Evolutionary conservation across 1,140 invertebrate species (phyloP).

Genomic region (Ganaspis sp.): DNA sequence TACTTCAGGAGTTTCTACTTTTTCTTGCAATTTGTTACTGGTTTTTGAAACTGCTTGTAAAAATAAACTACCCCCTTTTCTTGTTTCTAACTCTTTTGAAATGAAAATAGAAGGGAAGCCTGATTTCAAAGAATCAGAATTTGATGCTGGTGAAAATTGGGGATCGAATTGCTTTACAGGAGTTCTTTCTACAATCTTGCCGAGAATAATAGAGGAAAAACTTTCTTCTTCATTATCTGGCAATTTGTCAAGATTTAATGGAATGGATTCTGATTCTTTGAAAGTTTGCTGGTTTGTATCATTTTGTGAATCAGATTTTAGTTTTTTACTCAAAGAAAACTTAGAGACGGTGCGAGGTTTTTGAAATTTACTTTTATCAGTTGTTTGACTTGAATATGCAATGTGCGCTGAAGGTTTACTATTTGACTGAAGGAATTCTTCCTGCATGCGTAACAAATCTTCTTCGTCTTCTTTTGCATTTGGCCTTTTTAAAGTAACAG

Average conservation of each 20-base stretch:
- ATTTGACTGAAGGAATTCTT: constrained; percentile 78
- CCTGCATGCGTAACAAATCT: constrained; percentile 83
- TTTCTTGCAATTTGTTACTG: not conserved
- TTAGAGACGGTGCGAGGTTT: constrained; percentile 57
- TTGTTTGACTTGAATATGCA: constrained; percentile 68
- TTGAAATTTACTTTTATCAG: constrained; percentile 45
- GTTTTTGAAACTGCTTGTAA: constrained; percentile 47
- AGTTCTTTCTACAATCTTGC: constrained; percentile 80
- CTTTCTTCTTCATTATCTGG: constrained; percentile 75
- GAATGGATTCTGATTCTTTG: constrained; percentile 54
- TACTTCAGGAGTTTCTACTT: constrained; percentile 82
- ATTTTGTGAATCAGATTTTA: constrained; percentile 58
- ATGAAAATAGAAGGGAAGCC: constrained; percentile 67
- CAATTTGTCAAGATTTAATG: not conserved
- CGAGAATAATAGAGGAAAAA: constrained; percentile 75
- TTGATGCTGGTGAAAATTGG: constrained; percentile 24
- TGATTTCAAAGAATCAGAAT: constrained; percentile 29
- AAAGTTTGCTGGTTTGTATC: constrained; percentile 44
- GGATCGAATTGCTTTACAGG: constrained; percentile 57
- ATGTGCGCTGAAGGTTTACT: constrained; percentile 79
- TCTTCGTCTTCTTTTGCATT: constrained; percentile 81
- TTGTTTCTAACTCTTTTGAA: constrained; percentile 31
- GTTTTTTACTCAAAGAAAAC: constrained; percentile 37
- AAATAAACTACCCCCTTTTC: constrained; percentile 59
- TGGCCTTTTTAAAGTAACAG: constrained; percentile 73